Evolutionary conservation across 1,140 invertebrate species (phyloP), one percentile per base, ranked within the genome.

Genomic region (Nymphalis io): DNA sequence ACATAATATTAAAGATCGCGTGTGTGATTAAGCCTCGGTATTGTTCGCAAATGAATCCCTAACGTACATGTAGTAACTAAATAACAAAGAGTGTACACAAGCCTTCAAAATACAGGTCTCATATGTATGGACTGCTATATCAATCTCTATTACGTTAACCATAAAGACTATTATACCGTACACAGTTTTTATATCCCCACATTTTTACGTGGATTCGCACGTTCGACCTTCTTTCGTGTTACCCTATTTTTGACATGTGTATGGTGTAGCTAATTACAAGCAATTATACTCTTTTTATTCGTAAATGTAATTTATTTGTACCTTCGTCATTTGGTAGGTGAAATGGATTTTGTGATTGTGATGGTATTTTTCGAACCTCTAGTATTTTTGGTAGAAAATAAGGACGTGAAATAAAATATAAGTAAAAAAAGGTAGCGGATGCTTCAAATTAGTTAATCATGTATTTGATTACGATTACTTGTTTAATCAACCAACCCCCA

Each of bases 11-110:
- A 69, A 68, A n/a, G 61, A 46, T 69, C 61, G 53, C 53, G 70
- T 76, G 77, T 62, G 69, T 76, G 77, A 76, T 79, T 72, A 76
- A 70, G 51, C 61, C 57, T 33, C 15, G 38, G 72, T 70, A 74
- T 79, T 74, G 72, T 79, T 70, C 69, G 61, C 53, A 71, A 76
- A 75, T 72, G 48, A 66, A 68, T 75, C 67, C 73, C 69, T 23
- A 40, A 57, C 58, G 68, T 75, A 65, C 18, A 58, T 59, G 68
- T 73, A 60, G 61, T 59, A 60, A 64, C 58, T 38, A 51, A 62
- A 66, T 74, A 74, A 72, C 60, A 70, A 62, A 62, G 44, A 42
- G 51, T 63, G 23, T 57, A 64, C 38, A 55, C 46, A 57, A 18
- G 10, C 51, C 55, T 23, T 46, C 44, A 13, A 38, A 51, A 62